Conservation (phyloP, 2,888 invertebrate genomes). For the Ectobius pallidus region DNA sequence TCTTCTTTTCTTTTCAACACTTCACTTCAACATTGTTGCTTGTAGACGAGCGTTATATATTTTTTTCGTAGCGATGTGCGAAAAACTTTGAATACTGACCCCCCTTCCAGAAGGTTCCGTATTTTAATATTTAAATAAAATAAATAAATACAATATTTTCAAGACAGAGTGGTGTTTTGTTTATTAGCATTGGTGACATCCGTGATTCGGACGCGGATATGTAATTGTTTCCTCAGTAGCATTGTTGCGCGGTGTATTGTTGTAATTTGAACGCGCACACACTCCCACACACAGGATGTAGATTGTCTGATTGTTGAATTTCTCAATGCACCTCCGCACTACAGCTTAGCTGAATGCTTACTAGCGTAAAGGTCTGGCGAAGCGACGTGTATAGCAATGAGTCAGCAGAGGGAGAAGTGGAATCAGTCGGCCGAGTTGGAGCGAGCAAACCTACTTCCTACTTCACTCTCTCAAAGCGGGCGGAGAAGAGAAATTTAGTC, state of each 20-base stretch:
- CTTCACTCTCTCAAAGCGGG: neutral
- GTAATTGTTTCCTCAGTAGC: conserved; percentile 20
- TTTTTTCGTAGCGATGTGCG: no score
- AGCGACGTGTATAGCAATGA: neutral
- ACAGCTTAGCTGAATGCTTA: no score
- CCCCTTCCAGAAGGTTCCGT: conserved; percentile 25
- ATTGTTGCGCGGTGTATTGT: conserved; percentile 14
- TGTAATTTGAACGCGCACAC: neutral
- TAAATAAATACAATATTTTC: neutral
- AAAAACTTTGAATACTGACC: conserved; percentile 24
- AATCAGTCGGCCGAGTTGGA: neutral
- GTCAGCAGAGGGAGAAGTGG: conserved; percentile 28
- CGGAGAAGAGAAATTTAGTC: no score
- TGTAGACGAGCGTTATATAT: no score
- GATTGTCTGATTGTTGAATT: neutral
- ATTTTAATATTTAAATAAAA: neutral
- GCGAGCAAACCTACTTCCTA: neutral
- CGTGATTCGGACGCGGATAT: neutral
- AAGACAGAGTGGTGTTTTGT: conserved; percentile 21
- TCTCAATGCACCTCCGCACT: no score
- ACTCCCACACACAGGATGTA: neutral
- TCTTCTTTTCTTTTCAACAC: conserved; percentile 8
- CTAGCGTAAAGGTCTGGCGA: no score
- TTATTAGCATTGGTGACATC: neutral
- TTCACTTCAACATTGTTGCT: no score